phyloP scores from a whole-genome alignment of 1,140 invertebrate species.

The Nasonia vitripennis region DNA sequence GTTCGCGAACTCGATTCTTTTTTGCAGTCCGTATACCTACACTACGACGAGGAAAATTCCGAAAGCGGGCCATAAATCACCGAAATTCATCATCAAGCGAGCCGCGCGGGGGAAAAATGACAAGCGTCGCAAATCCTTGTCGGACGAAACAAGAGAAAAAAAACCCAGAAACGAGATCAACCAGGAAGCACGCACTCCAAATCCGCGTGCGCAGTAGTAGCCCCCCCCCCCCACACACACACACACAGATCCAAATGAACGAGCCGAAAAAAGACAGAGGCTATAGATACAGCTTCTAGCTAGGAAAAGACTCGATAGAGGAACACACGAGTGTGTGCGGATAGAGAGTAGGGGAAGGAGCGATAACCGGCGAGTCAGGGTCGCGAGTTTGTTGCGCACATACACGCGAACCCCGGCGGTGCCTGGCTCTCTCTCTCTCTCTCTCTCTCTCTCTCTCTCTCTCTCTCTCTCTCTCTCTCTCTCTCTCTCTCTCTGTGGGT shows the following conservation, averaged over 20 bases:
- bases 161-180: neutral
- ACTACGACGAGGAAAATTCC: no score
- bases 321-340: neutral
- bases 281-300: neutral
- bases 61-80: no score
- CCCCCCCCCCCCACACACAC: neutral
- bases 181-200: neutral
- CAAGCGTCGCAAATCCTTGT: no score
- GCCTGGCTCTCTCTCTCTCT: neutral
- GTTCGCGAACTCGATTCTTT: no score
- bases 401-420: neutral
- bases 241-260: neutral
- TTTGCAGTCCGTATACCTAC: no score
- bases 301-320: neutral
- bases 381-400: neutral
- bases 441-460: no score
- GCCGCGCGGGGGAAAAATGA: no score
- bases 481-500: neutral
- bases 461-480: neutral
- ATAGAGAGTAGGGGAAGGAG: conserved; percentile 12
- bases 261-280: neutral
- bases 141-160: neutral
- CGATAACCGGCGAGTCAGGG: conserved; percentile 34
- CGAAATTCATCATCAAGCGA: no score
- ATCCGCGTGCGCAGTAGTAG: neutral